phyloP scores from a whole-genome alignment of 2,797 vertebrate genomes.

The Lacerta agilis region DNA sequence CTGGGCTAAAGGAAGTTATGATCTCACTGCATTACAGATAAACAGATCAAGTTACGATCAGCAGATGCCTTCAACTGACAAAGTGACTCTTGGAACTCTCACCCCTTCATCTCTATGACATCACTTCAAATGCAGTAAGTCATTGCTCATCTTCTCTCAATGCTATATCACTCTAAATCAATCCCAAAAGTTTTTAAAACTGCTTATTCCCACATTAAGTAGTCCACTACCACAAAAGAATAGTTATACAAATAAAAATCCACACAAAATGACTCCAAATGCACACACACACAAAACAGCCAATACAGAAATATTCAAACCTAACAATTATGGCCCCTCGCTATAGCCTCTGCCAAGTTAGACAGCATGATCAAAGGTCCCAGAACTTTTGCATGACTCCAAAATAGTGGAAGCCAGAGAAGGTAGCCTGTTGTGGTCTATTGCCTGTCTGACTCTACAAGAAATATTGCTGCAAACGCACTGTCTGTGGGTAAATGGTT shows the following conservation, averaged over 20 bases:
- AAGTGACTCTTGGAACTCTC: constrained; percentile 7
- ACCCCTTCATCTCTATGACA: background rate
- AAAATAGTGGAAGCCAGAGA: background rate
- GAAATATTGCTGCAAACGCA: background rate
- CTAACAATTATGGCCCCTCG: background rate
- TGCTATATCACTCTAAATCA: background rate
- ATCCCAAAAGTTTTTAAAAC: background rate
- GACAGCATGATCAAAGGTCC: background rate
- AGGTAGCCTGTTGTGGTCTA: background rate
- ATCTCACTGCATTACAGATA: background rate
- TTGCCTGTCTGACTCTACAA: background rate
- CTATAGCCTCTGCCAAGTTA: background rate
- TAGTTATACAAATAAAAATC: background rate
- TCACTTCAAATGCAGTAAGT: background rate
- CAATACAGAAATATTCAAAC: background rate
- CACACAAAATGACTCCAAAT: too few relatives aligned
- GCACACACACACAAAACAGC: background rate
- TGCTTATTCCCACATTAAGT: background rate
- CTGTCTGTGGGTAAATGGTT: background rate
- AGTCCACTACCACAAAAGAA: background rate
- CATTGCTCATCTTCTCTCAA: background rate
- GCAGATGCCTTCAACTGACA: background rate
- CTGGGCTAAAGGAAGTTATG: accelerated
- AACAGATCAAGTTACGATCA: too few relatives aligned
- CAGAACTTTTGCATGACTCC: background rate